phyloP scores from a whole-genome alignment of 2,888 invertebrate genomes.

The Drosophila merina region DNA sequence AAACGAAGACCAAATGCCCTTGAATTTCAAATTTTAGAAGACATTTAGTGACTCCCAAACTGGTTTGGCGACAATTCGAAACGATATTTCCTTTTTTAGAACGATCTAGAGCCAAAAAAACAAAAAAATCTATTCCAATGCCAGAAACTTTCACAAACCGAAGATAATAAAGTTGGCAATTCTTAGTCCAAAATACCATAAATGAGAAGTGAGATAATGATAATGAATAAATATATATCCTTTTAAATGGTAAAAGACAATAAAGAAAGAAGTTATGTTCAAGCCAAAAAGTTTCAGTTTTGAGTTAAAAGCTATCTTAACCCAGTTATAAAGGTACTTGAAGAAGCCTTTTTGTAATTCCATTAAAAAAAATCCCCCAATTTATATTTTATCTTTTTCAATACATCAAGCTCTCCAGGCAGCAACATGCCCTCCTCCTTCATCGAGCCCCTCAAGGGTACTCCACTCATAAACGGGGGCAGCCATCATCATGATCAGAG shows the following conservation, averaged over 20 bases:
- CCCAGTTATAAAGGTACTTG: neutral
- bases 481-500: slow-evolving; percentile 32
- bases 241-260: neutral
- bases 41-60: neutral
- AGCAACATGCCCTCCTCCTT: slow-evolving; percentile 14
- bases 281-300: no score
- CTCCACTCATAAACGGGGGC: slow-evolving; percentile 45
- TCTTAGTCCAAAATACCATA: neutral
- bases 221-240: neutral
- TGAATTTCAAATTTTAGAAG: neutral
- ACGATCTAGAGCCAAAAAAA: neutral
- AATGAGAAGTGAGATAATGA: neutral
- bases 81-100: neutral
- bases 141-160: neutral
- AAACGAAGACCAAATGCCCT: slow-evolving; percentile 25
- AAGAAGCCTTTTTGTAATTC: neutral
- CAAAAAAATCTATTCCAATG: neutral
- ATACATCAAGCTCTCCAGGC: slow-evolving; percentile 11
- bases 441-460: slow-evolving; percentile 38
- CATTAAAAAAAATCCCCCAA: neutral
- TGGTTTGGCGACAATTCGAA: neutral
- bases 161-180: neutral
- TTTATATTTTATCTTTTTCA: slow-evolving; percentile 2
- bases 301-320: neutral
- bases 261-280: no score